Evolutionary conservation across 2,888 invertebrate genomes (phyloP).

Genomic region (Pegoplata infirma): DNA sequence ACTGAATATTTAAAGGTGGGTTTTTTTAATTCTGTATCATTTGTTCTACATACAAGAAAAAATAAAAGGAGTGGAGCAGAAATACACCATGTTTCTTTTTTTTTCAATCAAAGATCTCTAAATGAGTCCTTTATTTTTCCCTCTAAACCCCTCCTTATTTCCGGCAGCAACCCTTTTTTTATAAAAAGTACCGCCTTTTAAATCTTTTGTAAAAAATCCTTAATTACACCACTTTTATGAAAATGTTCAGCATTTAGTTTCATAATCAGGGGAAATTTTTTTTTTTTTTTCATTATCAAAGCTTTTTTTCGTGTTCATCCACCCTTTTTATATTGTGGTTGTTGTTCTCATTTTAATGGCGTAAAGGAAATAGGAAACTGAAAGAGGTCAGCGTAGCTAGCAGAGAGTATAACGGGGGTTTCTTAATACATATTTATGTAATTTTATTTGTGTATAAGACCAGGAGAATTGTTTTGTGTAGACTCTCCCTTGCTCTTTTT

Average conservation of each 20-base stretch:
- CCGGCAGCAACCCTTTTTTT: not conserved
- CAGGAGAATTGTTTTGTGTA: constrained; percentile 7
- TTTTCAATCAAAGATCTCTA: no score
- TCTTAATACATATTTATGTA: not conserved
- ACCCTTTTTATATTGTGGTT: constrained; percentile 34
- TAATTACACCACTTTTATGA: not conserved
- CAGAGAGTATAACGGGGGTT: constrained; percentile 43
- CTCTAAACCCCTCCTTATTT: not conserved
- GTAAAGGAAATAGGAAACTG: constrained; percentile 63
- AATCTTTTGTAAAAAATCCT: constrained; percentile 1
- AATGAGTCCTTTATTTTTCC: not conserved
- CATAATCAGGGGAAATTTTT: constrained; percentile 21
- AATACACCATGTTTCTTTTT: not conserved
- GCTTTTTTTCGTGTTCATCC: constrained; percentile 35
- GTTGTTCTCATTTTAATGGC: constrained; percentile 13
- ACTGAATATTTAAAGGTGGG: constrained; percentile 44
- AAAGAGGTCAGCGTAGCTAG: constrained; percentile 55
- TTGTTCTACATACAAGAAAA: not conserved
- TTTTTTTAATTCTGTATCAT: constrained; percentile 12
- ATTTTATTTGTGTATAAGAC: not conserved
- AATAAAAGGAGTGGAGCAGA: constrained; percentile 37
- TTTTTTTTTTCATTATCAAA: not conserved
- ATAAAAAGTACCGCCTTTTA: not conserved
- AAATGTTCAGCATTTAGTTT: not conserved
- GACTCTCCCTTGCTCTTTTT: constrained; percentile 13